Conservation (phyloP, 1,140 invertebrate species). For the Euwallacea fornicatus region DNA sequence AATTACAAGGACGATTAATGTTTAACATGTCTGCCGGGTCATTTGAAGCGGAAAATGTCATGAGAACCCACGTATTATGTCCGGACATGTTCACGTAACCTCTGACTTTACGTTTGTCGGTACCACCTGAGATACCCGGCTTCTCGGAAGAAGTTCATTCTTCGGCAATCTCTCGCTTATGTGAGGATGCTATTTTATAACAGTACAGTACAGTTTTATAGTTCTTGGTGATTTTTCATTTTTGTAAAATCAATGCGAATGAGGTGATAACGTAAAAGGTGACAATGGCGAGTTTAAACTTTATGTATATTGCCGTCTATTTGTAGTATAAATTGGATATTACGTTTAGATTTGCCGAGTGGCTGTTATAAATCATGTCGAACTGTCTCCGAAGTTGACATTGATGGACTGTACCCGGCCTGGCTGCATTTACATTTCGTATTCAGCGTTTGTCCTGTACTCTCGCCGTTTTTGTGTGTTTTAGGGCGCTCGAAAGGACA, state of each 20-base stretch:
- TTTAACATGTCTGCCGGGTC: conserved; percentile 23
- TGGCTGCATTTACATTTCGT: conserved; percentile 37
- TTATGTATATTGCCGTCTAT: conserved; percentile 37
- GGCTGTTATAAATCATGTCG: conserved; percentile 36
- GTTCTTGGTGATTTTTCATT: too few relatives aligned
- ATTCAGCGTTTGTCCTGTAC: conserved; percentile 36
- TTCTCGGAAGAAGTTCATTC: neutral
- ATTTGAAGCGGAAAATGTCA: conserved; percentile 32
- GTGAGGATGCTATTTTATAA: too few relatives aligned
- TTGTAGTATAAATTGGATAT: conserved; percentile 42
- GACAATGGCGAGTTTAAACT: conserved; percentile 23
- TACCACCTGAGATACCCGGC: neutral
- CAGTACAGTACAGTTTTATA: neutral
- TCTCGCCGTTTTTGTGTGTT: conserved; percentile 30
- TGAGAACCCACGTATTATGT: conserved; percentile 26
- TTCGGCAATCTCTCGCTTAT: neutral
- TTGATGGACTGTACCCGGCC: conserved; percentile 35
- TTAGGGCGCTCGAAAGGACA: conserved; percentile 29
- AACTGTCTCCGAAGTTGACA: conserved; percentile 39
- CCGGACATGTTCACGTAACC: conserved; percentile 19
- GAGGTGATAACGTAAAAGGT: neutral
- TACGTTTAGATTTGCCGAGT: conserved; percentile 23
- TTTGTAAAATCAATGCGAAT: neutral
- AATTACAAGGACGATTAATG: conserved; percentile 29
- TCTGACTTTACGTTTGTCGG: conserved; percentile 21